Percentiles rank a stretch among this genome's conserved stretches.
These are phyloP conservation scores for Meles meles DNA, from an alignment of 2,113 vertebrate genomes.

Conservation along the genomic window DNA sequence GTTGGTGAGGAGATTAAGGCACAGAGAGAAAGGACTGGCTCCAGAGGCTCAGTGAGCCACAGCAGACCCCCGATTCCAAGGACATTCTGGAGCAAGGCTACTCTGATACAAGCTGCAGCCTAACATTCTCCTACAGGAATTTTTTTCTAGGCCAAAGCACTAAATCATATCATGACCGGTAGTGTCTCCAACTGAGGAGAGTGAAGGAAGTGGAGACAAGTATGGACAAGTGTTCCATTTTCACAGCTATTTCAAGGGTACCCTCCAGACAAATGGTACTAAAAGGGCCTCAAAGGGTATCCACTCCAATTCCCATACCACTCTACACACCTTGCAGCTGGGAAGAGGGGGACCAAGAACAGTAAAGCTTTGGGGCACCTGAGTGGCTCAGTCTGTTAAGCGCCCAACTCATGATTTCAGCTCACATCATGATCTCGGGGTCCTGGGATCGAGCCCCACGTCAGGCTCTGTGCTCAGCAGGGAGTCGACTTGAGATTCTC, in stretches of 20 bases:
- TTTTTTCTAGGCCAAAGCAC: background rate
- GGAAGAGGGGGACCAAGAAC: background rate
- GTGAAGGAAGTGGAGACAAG: background rate
- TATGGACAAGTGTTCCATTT: background rate
- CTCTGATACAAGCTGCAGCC: background rate
- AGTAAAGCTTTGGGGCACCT: accelerated
- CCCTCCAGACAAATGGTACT: no score
- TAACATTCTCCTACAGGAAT: no score
- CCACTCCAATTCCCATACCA: background rate
- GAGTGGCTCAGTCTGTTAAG: background rate
- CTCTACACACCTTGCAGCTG: background rate
- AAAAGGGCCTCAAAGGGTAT: no score
- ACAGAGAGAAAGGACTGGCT: background rate
- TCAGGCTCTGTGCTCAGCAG: background rate
- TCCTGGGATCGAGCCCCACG: background rate
- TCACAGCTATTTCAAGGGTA: background rate
- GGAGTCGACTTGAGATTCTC: background rate
- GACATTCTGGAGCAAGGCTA: background rate
- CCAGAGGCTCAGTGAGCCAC: background rate
- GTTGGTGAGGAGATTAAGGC: background rate
- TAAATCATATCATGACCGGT: background rate
- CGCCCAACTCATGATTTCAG: background rate
- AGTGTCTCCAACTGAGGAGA: background rate
- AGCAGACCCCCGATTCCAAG: background rate
- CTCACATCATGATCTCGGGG: background rate